Evolutionary conservation across 2,888 invertebrate genomes (phyloP).

Genomic region (Isotomurus palustris): DNA sequence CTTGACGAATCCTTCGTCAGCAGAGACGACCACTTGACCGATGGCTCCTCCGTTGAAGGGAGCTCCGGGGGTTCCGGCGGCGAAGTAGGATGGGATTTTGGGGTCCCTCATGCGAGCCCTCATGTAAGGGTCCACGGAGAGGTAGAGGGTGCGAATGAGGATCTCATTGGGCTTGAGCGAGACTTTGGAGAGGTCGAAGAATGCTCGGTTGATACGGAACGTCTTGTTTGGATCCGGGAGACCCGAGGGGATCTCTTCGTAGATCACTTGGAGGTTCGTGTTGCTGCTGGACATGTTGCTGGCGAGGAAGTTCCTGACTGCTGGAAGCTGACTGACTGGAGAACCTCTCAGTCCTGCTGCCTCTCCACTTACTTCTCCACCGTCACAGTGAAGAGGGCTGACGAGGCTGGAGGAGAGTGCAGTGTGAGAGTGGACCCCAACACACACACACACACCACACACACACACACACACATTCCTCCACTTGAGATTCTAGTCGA

Average conservation of each 20-base stretch:
- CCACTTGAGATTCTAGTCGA: too few relatives aligned
- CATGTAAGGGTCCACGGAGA: conserved; percentile 16
- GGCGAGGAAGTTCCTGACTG: too few relatives aligned
- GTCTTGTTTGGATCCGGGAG: conserved; percentile 3
- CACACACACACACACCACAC: too few relatives aligned
- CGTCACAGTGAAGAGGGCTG: too few relatives aligned
- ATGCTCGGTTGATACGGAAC: conserved; percentile 8
- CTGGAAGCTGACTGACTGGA: too few relatives aligned
- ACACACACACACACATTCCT: too few relatives aligned
- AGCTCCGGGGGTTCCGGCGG: background rate
- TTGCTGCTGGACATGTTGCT: too few relatives aligned
- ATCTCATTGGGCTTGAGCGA: background rate
- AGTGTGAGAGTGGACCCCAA: too few relatives aligned
- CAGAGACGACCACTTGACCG: conserved; percentile 10
- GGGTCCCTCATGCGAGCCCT: conserved; percentile 6
- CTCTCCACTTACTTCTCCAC: too few relatives aligned
- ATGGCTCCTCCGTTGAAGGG: conserved; percentile 6
- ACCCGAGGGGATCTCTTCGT: conserved; percentile 10
- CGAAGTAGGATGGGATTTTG: background rate
- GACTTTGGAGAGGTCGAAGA: conserved; percentile 3
- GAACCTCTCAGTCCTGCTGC: too few relatives aligned
- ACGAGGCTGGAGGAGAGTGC: too few relatives aligned
- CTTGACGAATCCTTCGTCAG: conserved; percentile 1
- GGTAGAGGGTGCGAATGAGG: conserved; percentile 5
- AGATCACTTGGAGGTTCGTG: conserved; percentile 14